Percentiles rank a stretch among this genome's conserved stretches.
phyloP scores from a whole-genome alignment of 2,797 vertebrate genomes.

The Tangara arthus region DNA sequence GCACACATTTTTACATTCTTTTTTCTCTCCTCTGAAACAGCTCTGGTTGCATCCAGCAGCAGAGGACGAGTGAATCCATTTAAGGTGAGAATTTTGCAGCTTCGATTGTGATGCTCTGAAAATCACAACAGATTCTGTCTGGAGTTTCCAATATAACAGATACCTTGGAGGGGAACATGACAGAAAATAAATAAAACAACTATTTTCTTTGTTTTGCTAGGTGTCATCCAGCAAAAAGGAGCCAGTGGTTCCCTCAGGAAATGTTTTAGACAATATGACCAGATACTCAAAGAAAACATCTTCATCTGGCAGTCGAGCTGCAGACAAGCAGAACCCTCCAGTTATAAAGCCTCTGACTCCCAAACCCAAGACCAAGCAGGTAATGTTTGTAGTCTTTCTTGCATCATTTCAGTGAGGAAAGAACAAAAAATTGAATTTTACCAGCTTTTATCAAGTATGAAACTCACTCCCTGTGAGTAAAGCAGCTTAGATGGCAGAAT shows the following conservation, averaged over 20 bases:
- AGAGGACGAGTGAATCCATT: slow-evolving; percentile 89
- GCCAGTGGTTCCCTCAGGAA: slow-evolving; percentile 71
- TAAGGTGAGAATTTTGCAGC: slow-evolving; percentile 82
- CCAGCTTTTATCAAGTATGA: background rate
- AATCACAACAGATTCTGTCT: background rate
- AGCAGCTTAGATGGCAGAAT: background rate
- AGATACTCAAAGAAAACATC: slow-evolving; percentile 77
- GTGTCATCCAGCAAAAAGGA: slow-evolving; percentile 78
- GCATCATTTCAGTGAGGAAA: background rate
- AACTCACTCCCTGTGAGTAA: background rate
- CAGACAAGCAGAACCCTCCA: slow-evolving; percentile 73
- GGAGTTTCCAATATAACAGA: background rate
- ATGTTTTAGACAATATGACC: slow-evolving; percentile 89
- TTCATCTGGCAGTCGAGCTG: slow-evolving; percentile 44
- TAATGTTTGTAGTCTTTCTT: slow-evolving; percentile 9
- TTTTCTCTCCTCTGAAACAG: slow-evolving; percentile 44
- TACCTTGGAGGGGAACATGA: background rate
- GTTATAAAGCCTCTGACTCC: slow-evolving; percentile 89
- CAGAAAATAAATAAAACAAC: slow-evolving; percentile 2
- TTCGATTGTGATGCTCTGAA: background rate
- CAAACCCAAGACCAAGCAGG: slow-evolving; percentile 85
- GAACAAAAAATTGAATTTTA: background rate
- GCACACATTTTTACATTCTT: background rate
- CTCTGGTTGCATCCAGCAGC: slow-evolving; percentile 69
- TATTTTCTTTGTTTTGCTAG: slow-evolving; percentile 67